Conservation (phyloP, 2,888 invertebrate genomes). For the Microctonus aethiopoides region DNA sequence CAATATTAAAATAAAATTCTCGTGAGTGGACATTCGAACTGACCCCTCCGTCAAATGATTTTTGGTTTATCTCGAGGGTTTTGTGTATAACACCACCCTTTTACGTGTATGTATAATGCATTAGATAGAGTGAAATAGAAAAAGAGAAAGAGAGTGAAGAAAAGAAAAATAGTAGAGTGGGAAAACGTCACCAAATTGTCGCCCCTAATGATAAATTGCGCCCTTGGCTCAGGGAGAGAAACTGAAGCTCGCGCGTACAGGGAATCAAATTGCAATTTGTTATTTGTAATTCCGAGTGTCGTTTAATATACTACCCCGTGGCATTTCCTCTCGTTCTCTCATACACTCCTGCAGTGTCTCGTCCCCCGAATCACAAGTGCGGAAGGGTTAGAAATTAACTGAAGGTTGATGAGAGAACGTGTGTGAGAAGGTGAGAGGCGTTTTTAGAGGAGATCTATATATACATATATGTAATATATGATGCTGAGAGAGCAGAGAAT, state of each 20-base stretch:
- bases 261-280: conserved; percentile 68
- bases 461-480: conserved; percentile 37
- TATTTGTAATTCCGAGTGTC: conserved; percentile 68
- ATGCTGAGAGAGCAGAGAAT: conserved; percentile 32
- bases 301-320: conserved; percentile 63
- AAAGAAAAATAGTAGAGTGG: conserved; percentile 31
- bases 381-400: conserved; percentile 58
- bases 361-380: conserved; percentile 5
- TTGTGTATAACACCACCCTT: conserved; percentile 29
- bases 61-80: conserved; percentile 33
- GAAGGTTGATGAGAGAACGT: conserved; percentile 44
- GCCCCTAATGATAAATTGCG: conserved; percentile 67
- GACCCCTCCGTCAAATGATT: conserved; percentile 39
- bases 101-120: conserved; percentile 25
- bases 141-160: conserved; percentile 15
- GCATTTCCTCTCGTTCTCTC: conserved; percentile 47
- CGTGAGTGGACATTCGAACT: conserved; percentile 27
- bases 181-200: conserved; percentile 64
- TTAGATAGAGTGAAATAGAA: conserved; percentile 5
- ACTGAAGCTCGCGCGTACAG: conserved; percentile 44
- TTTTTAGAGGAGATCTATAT: conserved; percentile 45
- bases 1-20: conserved; percentile 32
- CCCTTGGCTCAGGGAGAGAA: conserved; percentile 54
- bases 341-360: conserved; percentile 34
- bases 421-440: conserved; percentile 37